Percentiles rank a stretch among this genome's conserved stretches.
phyloP scores from a whole-genome alignment of 2,888 invertebrate genomes.

The Folsomia candida region DNA sequence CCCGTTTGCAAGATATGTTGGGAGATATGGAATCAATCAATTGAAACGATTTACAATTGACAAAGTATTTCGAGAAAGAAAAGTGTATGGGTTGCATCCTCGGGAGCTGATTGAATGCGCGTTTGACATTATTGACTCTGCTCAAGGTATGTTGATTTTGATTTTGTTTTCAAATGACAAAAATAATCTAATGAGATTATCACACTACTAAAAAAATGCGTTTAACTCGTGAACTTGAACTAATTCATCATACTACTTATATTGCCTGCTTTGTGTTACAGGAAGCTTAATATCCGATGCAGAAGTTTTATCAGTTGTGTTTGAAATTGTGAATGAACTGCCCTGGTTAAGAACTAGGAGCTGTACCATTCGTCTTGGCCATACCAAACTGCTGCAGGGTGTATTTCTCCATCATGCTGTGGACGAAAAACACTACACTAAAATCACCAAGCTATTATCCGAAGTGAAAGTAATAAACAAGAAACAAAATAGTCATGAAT shows the following conservation, averaged over 20 bases:
- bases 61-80: slow-evolving; percentile 77
- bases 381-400: slow-evolving; percentile 71
- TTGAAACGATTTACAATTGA: slow-evolving; percentile 83
- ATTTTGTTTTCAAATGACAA: background rate
- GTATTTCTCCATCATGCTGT: slow-evolving; percentile 78
- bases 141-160: slow-evolving; percentile 60
- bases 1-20: slow-evolving; percentile 77
- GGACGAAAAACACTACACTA: slow-evolving; percentile 59
- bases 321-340: slow-evolving; percentile 70
- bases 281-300: slow-evolving; percentile 77
- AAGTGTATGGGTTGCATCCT: slow-evolving; percentile 74
- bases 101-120: slow-evolving; percentile 85
- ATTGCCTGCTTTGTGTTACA: slow-evolving; percentile 47
- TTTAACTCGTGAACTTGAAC: slow-evolving; percentile 5
- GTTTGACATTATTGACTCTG: slow-evolving; percentile 85
- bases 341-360: slow-evolving; percentile 65
- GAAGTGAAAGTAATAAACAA: slow-evolving; percentile 52
- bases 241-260: too few species aligned
- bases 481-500: too few species aligned
- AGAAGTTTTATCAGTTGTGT: slow-evolving; percentile 75
- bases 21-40: slow-evolving; percentile 72
- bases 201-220: background rate
- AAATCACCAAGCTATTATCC: slow-evolving; percentile 52
- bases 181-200: background rate
- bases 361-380: slow-evolving; percentile 72